These are phyloP conservation scores for Erannis defoliaria DNA, from an alignment of 2,888 invertebrate species.

Conservation along the genomic window DNA sequence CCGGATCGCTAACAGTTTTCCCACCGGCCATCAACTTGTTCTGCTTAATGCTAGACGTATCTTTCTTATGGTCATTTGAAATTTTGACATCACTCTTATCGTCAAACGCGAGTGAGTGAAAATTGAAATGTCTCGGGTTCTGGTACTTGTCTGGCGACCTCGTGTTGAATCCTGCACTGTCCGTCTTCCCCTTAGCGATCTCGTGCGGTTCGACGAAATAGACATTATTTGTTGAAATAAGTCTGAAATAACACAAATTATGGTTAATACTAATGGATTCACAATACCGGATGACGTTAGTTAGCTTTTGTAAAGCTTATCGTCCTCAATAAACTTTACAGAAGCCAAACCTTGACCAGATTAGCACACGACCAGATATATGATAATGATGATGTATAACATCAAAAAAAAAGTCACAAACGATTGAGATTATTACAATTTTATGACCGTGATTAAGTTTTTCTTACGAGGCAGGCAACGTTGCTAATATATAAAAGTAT, in stretches of 20 bases:
- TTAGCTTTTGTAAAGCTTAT: too few relatives aligned
- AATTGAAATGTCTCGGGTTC: constrained; percentile 39
- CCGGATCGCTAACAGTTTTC: constrained; percentile 39
- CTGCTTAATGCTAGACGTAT: constrained; percentile 36
- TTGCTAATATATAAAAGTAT: too few relatives aligned
- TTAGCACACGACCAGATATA: too few relatives aligned
- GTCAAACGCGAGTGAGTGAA: constrained; percentile 34
- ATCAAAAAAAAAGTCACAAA: too few relatives aligned
- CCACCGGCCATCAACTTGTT: constrained; percentile 34
- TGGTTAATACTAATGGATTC: background rate
- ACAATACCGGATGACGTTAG: background rate
- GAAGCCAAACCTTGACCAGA: too few relatives aligned
- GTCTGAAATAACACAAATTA: background rate
- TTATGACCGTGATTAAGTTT: too few relatives aligned
- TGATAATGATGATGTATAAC: too few relatives aligned
- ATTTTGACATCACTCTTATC: constrained; percentile 39
- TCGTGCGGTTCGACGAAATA: constrained; percentile 8
- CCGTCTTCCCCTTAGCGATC: background rate
- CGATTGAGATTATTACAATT: too few relatives aligned
- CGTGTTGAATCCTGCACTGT: background rate
- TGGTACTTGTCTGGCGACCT: background rate
- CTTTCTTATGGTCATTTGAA: constrained; percentile 35
- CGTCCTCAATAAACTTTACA: too few relatives aligned
- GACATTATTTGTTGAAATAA: background rate
- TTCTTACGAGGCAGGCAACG: too few relatives aligned